Evolutionary conservation across 1,140 invertebrate genomes (phyloP), one percentile per base, ranked within the genome.

Genomic region (Brachionus angularis): DNA sequence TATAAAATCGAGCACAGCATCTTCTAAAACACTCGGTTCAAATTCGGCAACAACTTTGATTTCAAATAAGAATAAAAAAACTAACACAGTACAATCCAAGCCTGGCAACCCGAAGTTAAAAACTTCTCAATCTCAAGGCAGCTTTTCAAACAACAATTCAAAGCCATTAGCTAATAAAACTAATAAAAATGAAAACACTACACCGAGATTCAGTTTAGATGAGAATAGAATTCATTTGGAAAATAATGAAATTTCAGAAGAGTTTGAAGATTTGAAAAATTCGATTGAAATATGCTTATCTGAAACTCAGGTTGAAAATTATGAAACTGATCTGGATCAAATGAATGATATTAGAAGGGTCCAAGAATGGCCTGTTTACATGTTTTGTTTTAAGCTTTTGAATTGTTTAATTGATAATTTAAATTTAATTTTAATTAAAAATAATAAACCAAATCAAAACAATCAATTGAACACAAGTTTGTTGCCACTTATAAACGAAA

Each of bases 351-450:
- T 58, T 25, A 16, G 53, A 3, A 36, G 25, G 5, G 53, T 39
- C 21, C 53, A 58, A 58, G 53, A 58, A 58, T 58, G 53, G 53
- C 53, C 53, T n/a, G 5, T 58, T 3, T 58, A 58, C 25, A 39
- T 34, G n/a, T 58, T 58, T 42, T 58, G 53, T 36, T 39, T 58
- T 8, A 16, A 23, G 12, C 33, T 58, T n/a, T 23, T 58, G 5
- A 34, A 58, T 36, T 39, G 33, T 25, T 58, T 58, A 23, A 18
- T 58, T 5, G 53, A 58, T 21, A 58, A 39, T 39, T 29, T 58
- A 3, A 58, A 58, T 39, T 36, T 58, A 4, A 58, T 58, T 23
- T 18, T 58, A 12, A 21, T 58, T 0, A 58, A 58, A 21, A 58
- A 58, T 58, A 58, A 58, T 39, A 58, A 36, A n/a, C n/a, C n/a